Evolutionary conservation across 2,113 vertebrate genomes (phyloP).

Genomic region (Raja brachyura): DNA sequence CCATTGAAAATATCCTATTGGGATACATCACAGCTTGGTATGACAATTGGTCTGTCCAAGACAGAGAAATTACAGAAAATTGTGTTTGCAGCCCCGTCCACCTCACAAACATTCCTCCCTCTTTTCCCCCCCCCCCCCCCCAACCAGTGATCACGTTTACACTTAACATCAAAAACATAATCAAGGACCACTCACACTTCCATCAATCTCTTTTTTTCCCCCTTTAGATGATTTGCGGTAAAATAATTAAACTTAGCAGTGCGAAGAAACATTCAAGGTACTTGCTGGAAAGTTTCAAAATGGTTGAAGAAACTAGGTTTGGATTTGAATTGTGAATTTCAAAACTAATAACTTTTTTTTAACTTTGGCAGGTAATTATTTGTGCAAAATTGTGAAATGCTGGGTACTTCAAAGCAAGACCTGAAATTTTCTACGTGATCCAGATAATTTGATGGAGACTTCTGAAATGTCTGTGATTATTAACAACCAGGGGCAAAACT

Average conservation of each 20-base stretch:
- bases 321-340: conserved; percentile 10
- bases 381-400: conserved; percentile 20
- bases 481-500: conserved; percentile 51
- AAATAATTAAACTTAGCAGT: not conserved
- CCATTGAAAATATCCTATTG: too few relatives aligned
- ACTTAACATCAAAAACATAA: too few relatives aligned
- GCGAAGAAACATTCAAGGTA: not conserved
- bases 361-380: not conserved
- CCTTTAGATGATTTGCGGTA: not conserved
- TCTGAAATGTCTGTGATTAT: conserved; percentile 59
- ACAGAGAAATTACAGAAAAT: too few relatives aligned
- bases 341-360: not conserved
- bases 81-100: too few relatives aligned
- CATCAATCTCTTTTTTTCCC: not conserved
- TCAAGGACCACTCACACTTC: not conserved
- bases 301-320: not conserved
- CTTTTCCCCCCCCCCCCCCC: too few relatives aligned
- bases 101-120: too few relatives aligned
- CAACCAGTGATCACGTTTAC: too few relatives aligned
- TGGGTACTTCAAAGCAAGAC: not conserved
- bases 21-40: too few relatives aligned
- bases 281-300: not conserved
- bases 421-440: conserved; percentile 35
- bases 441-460: conserved; percentile 43
- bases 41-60: too few relatives aligned